phyloP scores from a whole-genome alignment of 1,140 invertebrate species.

The Tenebrio molitor region DNA sequence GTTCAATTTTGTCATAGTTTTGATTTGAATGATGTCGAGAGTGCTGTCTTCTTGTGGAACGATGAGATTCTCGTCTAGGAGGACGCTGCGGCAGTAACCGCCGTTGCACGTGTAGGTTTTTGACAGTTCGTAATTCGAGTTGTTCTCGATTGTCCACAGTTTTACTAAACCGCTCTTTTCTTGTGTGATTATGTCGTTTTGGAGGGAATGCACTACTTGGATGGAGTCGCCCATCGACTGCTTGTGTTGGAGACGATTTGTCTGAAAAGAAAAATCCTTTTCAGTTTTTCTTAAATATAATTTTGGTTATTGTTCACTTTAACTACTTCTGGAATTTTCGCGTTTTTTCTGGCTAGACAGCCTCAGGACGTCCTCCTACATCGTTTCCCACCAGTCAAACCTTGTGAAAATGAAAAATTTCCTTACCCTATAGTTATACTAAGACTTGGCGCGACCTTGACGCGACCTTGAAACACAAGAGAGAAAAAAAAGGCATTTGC shows the following conservation, averaged over 20 bases:
- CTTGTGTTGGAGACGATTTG: slow-evolving; percentile 73
- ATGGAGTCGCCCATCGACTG: slow-evolving; percentile 71
- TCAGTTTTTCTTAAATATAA: too few relatives aligned
- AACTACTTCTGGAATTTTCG: not conserved
- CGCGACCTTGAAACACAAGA: too few relatives aligned
- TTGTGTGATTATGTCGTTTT: slow-evolving; percentile 75
- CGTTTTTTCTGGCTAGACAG: too few relatives aligned
- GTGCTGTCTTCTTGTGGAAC: slow-evolving; percentile 75
- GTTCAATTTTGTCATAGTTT: slow-evolving; percentile 52
- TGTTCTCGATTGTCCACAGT: slow-evolving; percentile 74
- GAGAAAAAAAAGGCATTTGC: too few relatives aligned
- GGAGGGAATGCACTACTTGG: slow-evolving; percentile 71
- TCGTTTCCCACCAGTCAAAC: too few relatives aligned
- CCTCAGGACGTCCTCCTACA: too few relatives aligned
- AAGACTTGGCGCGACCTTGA: too few relatives aligned
- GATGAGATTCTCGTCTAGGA: slow-evolving; percentile 73
- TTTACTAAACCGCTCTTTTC: slow-evolving; percentile 78
- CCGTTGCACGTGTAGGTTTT: slow-evolving; percentile 74
- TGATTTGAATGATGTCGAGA: slow-evolving; percentile 67
- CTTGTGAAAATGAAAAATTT: too few relatives aligned
- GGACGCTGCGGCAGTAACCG: slow-evolving; percentile 75
- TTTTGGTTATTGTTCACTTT: too few relatives aligned
- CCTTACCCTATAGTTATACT: too few relatives aligned
- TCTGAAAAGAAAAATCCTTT: slow-evolving; percentile 68
- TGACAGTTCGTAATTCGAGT: slow-evolving; percentile 71